Percentiles rank a stretch among this genome's conserved stretches.
Conservation (phyloP, 2,888 invertebrate species). For the Leptopilina drosophilae region DNA sequence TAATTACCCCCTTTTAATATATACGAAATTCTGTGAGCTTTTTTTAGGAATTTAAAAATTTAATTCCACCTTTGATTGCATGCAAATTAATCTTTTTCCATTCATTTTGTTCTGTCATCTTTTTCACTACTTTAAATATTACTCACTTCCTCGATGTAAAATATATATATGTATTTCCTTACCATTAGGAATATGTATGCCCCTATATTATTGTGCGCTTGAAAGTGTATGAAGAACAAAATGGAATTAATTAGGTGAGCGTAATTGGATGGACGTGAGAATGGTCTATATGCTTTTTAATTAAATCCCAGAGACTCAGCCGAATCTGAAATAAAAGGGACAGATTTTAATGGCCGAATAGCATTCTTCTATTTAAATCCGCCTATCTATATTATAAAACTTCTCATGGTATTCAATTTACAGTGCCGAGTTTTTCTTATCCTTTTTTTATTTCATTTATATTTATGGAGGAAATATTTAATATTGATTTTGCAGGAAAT, state of each 20-base stretch:
- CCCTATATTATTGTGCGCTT: conserved; percentile 13
- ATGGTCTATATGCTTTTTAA: conserved; percentile 44
- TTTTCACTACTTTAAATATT: conserved; percentile 22
- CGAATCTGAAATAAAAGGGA: conserved; percentile 15
- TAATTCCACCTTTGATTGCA: neutral
- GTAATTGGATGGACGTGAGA: conserved; percentile 43
- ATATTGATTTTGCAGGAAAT: too few species aligned
- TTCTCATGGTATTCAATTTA: neutral
- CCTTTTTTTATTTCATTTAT: neutral
- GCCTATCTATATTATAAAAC: neutral
- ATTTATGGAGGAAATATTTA: neutral
- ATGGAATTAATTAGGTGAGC: conserved; percentile 45
- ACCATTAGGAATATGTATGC: neutral
- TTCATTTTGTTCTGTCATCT: neutral
- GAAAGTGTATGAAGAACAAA: neutral
- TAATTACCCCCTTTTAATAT: too few species aligned
- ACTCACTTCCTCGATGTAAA: neutral
- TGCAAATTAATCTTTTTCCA: conserved; percentile 20
- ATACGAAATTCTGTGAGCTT: neutral
- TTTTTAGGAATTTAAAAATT: conserved; percentile 2
- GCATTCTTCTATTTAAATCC: conserved; percentile 14
- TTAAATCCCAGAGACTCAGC: conserved; percentile 41
- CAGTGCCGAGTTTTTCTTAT: too few species aligned
- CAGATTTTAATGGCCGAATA: conserved; percentile 14
- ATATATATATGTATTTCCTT: neutral